Evolutionary conservation across 2,113 vertebrate species (phyloP).

Genomic region (Tetrax tetrax): DNA sequence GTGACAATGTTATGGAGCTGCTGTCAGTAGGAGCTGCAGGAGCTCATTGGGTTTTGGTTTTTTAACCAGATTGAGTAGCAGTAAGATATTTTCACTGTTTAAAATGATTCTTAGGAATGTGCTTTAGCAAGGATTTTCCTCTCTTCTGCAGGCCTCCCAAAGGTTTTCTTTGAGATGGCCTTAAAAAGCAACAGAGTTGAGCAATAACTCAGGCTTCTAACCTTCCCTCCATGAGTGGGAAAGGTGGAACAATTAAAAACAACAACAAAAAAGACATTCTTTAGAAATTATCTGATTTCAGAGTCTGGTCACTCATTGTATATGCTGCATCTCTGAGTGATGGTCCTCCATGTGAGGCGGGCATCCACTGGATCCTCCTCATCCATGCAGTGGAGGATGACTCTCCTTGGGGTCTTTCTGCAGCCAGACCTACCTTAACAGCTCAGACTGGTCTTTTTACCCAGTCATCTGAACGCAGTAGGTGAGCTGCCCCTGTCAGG

Average conservation of each 20-base stretch:
- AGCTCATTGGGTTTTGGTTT: slow-evolving; percentile 25
- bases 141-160: background rate
- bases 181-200: background rate
- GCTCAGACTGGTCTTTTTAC: background rate
- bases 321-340: background rate
- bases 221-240: background rate
- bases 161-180: background rate
- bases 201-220: background rate
- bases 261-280: background rate
- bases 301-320: background rate
- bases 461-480: background rate
- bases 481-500: background rate
- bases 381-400: background rate
- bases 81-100: background rate
- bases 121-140: background rate
- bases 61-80: slow-evolving; percentile 35
- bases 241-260: background rate
- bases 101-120: background rate
- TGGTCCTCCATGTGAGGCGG: background rate
- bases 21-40: slow-evolving; percentile 7
- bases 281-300: background rate
- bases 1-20: slow-evolving; percentile 9
- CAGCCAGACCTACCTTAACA: background rate
- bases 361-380: background rate
- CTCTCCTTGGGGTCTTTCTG: background rate